Evolutionary conservation across 2,797 vertebrate species (phyloP), one percentile per base, ranked within the genome.

Genomic region (Dendrocincla tyrannina): DNA sequence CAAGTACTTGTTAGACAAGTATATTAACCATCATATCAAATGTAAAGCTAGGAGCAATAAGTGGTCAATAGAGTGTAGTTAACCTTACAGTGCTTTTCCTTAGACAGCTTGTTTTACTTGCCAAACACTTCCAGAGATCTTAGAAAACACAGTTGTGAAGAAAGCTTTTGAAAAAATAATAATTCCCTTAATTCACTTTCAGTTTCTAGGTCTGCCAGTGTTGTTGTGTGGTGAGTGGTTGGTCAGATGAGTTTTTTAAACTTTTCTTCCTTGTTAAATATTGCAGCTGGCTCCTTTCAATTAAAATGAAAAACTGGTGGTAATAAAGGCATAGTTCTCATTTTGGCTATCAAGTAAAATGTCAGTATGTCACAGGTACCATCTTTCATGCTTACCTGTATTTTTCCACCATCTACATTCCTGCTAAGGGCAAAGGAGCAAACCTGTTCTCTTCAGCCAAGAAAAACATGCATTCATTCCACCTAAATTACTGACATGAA

Each of bases 21-120:
- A 42, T 53, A 42, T 91, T 96, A 92, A 97, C 95, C 78, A 92
- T 96, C 92, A 53, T 95, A 96, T 96, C 68, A 82, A 96, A 58
- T 95, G 96, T 97, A 98, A 96, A 88, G 93, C 95, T 92, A 96
- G 94, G 93, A 97, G 97, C 97, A 98, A 97, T 97, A 98, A 98
- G 98, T 89, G 56, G 67, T 62, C 33, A 85, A 30, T 53, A 83
- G 33, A 85, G 33, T 39, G 10, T 93, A 73, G 85, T 76, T 92
- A 95, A 73, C 69, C 39, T 67, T 85, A 24, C 41, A 55, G 47
- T 68, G 62, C 85, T 96, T 93, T 75, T 81, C 81, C 66, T 7
- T 94, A 78, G 85, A 28, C 62, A 86, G 72, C 62, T 85, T 93
- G 35, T 85, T 72, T 93, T 59, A 52, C 32, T 80, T 75, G 64